Evolutionary conservation across 1,140 invertebrate genomes (phyloP).

Genomic region (Microplitis demolitor): DNA sequence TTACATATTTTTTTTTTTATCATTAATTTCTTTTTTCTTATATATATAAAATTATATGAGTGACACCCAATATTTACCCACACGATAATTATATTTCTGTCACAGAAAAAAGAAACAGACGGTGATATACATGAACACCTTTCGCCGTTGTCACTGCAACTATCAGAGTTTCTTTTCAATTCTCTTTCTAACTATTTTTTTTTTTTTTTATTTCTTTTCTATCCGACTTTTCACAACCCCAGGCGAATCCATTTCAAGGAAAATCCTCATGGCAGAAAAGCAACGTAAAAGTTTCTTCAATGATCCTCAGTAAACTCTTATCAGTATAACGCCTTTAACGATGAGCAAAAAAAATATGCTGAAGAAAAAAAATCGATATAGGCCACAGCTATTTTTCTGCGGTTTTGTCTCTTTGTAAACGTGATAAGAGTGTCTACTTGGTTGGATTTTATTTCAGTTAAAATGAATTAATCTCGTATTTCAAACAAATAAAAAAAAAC

Average conservation of each 20-base stretch:
- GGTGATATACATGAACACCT: too few relatives aligned
- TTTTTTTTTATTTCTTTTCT: not conserved
- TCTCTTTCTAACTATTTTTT: not conserved
- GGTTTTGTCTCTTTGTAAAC: not conserved
- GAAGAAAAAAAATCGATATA: not conserved
- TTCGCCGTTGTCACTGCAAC: too few relatives aligned
- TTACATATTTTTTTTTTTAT: not conserved
- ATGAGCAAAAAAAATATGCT: not conserved
- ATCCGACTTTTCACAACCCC: not conserved
- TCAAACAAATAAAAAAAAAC: not conserved
- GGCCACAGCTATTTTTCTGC: not conserved
- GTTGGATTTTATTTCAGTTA: not conserved
- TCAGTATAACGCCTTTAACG: not conserved
- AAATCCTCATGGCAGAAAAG: not conserved
- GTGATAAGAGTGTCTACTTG: not conserved
- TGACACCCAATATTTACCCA: too few relatives aligned
- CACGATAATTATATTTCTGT: too few relatives aligned
- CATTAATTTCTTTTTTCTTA: not conserved
- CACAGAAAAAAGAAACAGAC: too few relatives aligned
- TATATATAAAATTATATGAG: not conserved
- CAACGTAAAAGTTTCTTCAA: not conserved
- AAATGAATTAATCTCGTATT: not conserved
- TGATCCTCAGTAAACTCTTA: not conserved
- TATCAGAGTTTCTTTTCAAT: not conserved
- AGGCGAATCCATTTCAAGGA: not conserved